Base-by-base conservation (phyloP, 2,888 invertebrate species). In the Chymomyza fuscimana region DNA sequence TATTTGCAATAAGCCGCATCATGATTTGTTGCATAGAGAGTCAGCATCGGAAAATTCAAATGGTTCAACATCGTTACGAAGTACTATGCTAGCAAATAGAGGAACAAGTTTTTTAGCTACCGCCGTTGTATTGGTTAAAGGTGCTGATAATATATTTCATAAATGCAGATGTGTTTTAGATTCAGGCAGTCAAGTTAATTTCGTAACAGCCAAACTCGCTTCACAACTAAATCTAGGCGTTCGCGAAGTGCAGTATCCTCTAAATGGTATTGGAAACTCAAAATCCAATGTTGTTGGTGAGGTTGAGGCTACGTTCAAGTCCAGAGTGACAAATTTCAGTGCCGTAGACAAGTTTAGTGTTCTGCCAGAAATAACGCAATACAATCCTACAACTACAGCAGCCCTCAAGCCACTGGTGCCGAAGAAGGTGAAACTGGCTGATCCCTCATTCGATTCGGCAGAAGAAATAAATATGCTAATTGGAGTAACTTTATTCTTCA, bases 1-100 rank as follows among this genome's bases (percentile, higher is more conserved):
- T 29, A 19, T 51, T 15, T 68, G 63, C 16, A 56, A 46, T 56
- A 67, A 56, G 58, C 63, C 67, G 0, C 59, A 68, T 63, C 67
- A 68, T 32, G 56, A 29, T 1, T 68, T 68, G 22, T 46, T 68
- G 9, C 63, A 68, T 63, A 12, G 63, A 22, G 63, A 58, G 22
- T 1, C 54, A 51, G 6, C n/a, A 52, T 5, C 1, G 19, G 22
- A 16, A 15, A 15, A 4, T 4, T 9, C 12, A 29, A 22, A 25
- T 62, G n/a, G 29, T 12, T 58, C 58, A 5, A 25, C 54, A 61
- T 2, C 54, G 0, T 36, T 54, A 7, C 67, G 62, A n/a, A 67
- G 61, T 62, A 12, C 67, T 1, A 5, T 67, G 9, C 46, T 67
- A 5, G 19, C 40, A 25, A 63, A 16, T 19, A 12, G 25, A n/a